Evolutionary conservation across 2,113 vertebrate species (phyloP).

Genomic region (Hoplias malabaricus): DNA sequence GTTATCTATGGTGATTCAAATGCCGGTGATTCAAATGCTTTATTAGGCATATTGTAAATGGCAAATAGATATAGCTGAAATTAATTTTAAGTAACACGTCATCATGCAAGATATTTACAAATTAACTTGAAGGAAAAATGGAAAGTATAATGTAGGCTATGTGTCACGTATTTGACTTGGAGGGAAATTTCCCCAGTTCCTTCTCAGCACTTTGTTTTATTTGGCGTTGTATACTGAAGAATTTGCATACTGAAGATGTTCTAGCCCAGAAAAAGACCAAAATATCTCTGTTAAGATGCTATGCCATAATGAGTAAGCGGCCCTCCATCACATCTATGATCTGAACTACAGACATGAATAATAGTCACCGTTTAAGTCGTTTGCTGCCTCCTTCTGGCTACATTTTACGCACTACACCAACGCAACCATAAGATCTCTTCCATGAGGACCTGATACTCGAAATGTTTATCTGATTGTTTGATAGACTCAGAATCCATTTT

Average conservation of each 20-base stretch:
- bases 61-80: too few relatives aligned
- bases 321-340: neutral
- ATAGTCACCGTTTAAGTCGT: slow-evolving; percentile 39
- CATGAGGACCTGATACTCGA: neutral
- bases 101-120: neutral
- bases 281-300: too few relatives aligned
- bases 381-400: slow-evolving; percentile 66
- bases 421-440: neutral
- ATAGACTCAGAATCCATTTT: too few relatives aligned
- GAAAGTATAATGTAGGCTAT: neutral
- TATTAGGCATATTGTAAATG: too few relatives aligned
- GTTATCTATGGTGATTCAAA: slow-evolving; percentile 27
- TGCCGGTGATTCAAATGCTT: neutral
- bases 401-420: neutral
- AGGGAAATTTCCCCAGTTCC: too few relatives aligned
- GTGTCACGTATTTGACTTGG: neutral
- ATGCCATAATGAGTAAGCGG: neutral
- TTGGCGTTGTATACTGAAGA: too few relatives aligned
- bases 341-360: neutral
- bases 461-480: neutral
- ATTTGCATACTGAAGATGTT: neutral
- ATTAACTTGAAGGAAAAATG: neutral
- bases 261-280: neutral
- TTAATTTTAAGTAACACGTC: too few relatives aligned
- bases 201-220: neutral